Base-by-base conservation (phyloP, 2,113 vertebrate genomes). In the Coreoperca whiteheadi region DNA sequence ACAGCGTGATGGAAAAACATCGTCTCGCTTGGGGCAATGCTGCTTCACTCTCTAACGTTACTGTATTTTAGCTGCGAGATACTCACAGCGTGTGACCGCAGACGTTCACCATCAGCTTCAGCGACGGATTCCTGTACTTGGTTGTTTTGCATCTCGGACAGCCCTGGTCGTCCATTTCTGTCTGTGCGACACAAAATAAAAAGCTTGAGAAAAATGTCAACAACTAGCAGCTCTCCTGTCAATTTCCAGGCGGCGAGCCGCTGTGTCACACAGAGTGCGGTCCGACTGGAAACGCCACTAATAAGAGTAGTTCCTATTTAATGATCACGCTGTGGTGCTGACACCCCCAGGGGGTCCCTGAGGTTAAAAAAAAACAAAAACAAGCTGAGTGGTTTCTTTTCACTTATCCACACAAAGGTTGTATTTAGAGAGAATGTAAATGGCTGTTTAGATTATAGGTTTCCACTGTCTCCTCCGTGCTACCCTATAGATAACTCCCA, bases 1-100 rank as follows among this genome's bases (percentile, higher is more conserved):
- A 34, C 34, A n/a, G 4, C 8, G 39, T 65, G 6, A 48, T 53
- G 15, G 0, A 21, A 4, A 69, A 43, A 65, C 28, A 0, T 3
- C 3, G n/a, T 4, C 4, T 18, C 37, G 21, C 25, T 39, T 25
- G 48, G 59, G 1, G 15, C 0, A 23, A 20, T 16, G 65, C 8
- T 59, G 43, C 53, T 34, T 21, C 37, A 1, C 16, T 37, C 0
- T 37, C 0, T 8, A n/a, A n/a, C n/a, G n/a, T n/a, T n/a, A 1
- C 5, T 67, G 18, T 28, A 6, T 32, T 51, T 18, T 43, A 48
- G 56, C n/a, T 59, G 50, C 41, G 60, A 41, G 74, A 57, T 76
- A 98, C 98, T 99, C 93, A 99, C 98, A 99, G 96, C 71, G 98
- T 99, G 93, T 99, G 98, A 6, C 98, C 98, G 90, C 98, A 99